Evolutionary conservation across 2,888 invertebrate genomes (phyloP).

Genomic region (Aleiodes alternator): DNA sequence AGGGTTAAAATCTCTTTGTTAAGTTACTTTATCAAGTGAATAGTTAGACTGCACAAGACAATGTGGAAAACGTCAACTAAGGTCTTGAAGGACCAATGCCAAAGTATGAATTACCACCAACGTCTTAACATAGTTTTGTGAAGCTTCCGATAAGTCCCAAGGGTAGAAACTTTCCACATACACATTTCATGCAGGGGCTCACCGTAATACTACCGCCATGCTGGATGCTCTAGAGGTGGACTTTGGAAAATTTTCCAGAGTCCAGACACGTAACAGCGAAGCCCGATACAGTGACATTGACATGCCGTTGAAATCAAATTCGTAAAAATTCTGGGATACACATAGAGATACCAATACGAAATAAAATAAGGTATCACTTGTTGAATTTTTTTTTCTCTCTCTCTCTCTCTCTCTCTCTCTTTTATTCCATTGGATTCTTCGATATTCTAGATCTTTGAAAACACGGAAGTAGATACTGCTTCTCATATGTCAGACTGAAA

Average conservation of each 20-base stretch:
- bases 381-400: conserved; percentile 14
- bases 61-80: conserved; percentile 16
- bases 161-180: conserved; percentile 38
- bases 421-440: conserved; percentile 15
- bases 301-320: conserved; percentile 32
- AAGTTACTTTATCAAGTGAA: conserved; percentile 24
- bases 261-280: conserved; percentile 35
- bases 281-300: conserved; percentile 48
- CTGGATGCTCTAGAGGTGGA: conserved; percentile 43
- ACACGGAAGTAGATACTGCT: background rate
- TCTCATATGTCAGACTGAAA: background rate
- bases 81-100: background rate
- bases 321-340: conserved; percentile 10
- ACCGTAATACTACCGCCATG: conserved; percentile 28
- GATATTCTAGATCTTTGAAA: conserved; percentile 5
- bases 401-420: conserved; percentile 6
- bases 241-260: conserved; percentile 50
- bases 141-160: conserved; percentile 47
- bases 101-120: conserved; percentile 34
- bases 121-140: conserved; percentile 51
- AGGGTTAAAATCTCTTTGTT: conserved; percentile 35
- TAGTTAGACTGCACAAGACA: conserved; percentile 10
- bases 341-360: background rate
- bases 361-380: too few species aligned
- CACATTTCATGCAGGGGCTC: background rate